A percentile compares a stretch with the other conserved stretches of the same genome.
These are phyloP conservation scores for Patella caerulea DNA, from an alignment of 2,888 invertebrate genomes.

Conservation along the genomic window DNA sequence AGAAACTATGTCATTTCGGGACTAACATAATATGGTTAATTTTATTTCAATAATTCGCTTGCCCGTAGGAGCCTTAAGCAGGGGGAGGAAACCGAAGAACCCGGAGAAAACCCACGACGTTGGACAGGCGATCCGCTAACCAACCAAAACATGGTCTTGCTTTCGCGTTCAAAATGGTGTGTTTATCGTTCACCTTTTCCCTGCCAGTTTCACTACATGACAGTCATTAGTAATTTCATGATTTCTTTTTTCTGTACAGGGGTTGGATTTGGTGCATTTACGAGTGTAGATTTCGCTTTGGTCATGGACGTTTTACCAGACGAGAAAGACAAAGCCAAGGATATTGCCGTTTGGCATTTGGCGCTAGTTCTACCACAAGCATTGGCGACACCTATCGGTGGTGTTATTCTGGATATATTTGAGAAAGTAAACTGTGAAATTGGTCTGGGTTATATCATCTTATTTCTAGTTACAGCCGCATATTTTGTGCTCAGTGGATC, in stretches of 20 bases:
- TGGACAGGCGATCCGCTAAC: too few relatives aligned
- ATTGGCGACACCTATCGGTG: conserved; percentile 68
- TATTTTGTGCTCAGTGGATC: conserved; percentile 67
- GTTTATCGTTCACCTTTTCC: background rate
- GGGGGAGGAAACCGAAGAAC: too few relatives aligned
- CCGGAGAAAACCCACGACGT: too few relatives aligned
- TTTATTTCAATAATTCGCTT: too few relatives aligned
- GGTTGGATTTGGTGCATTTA: conserved; percentile 66
- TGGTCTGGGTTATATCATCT: conserved; percentile 68
- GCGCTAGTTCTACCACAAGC: conserved; percentile 69
- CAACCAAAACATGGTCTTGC: too few relatives aligned
- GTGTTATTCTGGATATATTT: conserved; percentile 66
- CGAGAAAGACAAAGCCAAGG: conserved; percentile 67
- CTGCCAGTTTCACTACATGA: background rate
- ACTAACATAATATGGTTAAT: too few relatives aligned
- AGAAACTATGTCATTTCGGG: too few relatives aligned
- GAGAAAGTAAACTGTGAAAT: conserved; percentile 66
- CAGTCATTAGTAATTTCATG: background rate
- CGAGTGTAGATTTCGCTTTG: conserved; percentile 69
- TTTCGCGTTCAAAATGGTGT: too few relatives aligned
- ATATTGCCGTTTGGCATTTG: conserved; percentile 70
- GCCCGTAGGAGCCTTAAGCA: too few relatives aligned
- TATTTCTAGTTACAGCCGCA: conserved; percentile 63
- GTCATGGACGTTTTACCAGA: conserved; percentile 69
- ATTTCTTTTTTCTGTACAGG: conserved; percentile 47